phyloP scores from a whole-genome alignment of 2,888 invertebrate species.

The Diadromus collaris region DNA sequence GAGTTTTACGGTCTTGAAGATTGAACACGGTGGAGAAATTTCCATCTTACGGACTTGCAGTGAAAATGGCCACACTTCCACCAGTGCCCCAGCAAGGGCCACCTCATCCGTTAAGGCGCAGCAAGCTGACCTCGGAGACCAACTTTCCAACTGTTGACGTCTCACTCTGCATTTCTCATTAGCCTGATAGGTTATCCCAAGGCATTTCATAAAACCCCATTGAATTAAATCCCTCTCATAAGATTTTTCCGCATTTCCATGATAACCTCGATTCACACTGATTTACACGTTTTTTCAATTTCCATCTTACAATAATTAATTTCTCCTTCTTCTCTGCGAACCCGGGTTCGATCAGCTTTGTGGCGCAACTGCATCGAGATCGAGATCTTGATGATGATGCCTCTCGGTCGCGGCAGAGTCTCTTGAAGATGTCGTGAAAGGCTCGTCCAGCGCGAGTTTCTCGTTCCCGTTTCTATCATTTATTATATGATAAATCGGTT shows the following conservation, averaged over 20 bases:
- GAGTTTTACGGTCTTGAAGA: no score
- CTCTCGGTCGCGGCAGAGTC: conserved; percentile 42
- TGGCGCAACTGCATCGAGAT: conserved; percentile 48
- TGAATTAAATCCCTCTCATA: not conserved
- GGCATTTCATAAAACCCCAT: no score
- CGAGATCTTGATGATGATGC: conserved; percentile 49
- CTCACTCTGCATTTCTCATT: no score
- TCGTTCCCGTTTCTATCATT: conserved; percentile 54
- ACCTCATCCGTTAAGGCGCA: no score
- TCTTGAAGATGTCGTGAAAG: conserved; percentile 32
- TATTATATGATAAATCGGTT: conserved; percentile 57
- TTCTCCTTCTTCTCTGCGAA: conserved; percentile 40
- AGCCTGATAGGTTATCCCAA: no score
- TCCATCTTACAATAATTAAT: conserved; percentile 4
- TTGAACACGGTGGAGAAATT: no score
- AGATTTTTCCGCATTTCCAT: conserved; percentile 61
- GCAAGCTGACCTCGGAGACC: no score
- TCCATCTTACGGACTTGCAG: no score
- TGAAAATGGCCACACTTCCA: no score
- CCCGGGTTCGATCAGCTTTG: conserved; percentile 42
- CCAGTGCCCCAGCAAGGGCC: no score
- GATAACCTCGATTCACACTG: conserved; percentile 61
- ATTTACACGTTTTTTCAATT: conserved; percentile 10
- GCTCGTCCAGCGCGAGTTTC: conserved; percentile 29
- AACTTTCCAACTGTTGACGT: no score